Base-by-base conservation (phyloP, 1,140 invertebrate species). In the Listronotus bonariensis region DNA sequence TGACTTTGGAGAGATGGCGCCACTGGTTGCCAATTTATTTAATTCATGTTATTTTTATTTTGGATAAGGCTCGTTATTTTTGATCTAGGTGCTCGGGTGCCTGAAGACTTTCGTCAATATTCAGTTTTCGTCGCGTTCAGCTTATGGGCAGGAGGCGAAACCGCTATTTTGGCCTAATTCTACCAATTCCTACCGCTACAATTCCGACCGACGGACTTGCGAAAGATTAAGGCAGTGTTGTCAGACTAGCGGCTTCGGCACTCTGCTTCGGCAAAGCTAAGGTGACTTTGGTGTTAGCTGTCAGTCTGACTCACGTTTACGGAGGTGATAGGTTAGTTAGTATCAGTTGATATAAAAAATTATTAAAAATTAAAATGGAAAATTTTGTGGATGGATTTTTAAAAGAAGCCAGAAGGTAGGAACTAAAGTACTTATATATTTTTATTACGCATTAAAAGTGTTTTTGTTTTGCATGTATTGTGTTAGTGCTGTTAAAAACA, bases 301-400 rank as follows among this genome's bases (percentile, higher is more conserved):
- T 40, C 38, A 40, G 38, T 40, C n/a, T 40, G 38, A 40, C 38
- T 40, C 38, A 40, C 10, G 10, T 14, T 12, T 10, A 12, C 38
- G n/a, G 38, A 26, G 20, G 20, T 26, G 20, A 26, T 26, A 26
- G 20, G 20, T 26, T 26, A 26, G 20, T 26, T 40, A 40, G 10
- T 40, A 40, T 40, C 38, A 40, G 38, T 40, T 40, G 38, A 40
- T 40, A 40, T 43, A n/a, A n/a, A 43, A 12, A 43, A n/a, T n/a
- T 43, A 43, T 11, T 43, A n/a, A n/a, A 43, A 7, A 12, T 14
- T 12, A 43, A 43, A 43, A 12, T n/a, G 14, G 14, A 43, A n/a
- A 43, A 43, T n/a, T 49, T 49, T 49, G 17, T 8, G 18, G 46
- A 52, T 36, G 49, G 32, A 34, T 26, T 49, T 26, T 49, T 49